phyloP scores from a whole-genome alignment of 2,797 vertebrate species.

The Acanthurus lineatus region DNA sequence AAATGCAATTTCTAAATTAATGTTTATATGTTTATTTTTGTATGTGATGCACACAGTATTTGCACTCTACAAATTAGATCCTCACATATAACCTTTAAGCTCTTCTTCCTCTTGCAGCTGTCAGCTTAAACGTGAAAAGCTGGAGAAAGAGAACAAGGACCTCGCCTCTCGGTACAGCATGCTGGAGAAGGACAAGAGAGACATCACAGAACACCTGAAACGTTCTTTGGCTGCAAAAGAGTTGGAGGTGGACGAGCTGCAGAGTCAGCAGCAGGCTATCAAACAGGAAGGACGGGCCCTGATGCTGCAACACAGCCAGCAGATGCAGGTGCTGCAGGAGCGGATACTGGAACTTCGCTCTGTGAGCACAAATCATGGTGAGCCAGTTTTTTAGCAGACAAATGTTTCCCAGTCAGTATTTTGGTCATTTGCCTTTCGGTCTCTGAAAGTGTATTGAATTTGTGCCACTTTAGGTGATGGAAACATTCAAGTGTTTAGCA shows the following conservation, averaged over 20 bases:
- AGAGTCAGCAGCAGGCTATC: neutral
- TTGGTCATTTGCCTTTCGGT: no score
- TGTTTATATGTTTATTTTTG: neutral
- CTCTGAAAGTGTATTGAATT: no score
- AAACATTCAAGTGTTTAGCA: no score
- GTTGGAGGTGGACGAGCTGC: constrained; percentile 1
- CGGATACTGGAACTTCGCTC: accelerated
- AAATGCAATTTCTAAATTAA: neutral
- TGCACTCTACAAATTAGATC: no score
- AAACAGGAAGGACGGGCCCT: neutral
- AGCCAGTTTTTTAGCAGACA: neutral
- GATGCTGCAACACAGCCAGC: neutral
- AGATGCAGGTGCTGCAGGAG: constrained; percentile 9
- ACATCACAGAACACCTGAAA: constrained; percentile 6
- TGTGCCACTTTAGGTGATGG: no score
- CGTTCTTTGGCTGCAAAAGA: neutral
- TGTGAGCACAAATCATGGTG: accelerated
- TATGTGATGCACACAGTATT: neutral
- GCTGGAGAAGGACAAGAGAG: constrained; percentile 18
- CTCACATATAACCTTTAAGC: neutral
- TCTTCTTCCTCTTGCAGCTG: constrained; percentile 18
- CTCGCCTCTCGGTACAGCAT: accelerated
- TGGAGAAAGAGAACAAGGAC: constrained; percentile 11
- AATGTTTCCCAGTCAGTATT: neutral
- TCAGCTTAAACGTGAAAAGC: neutral